Percentiles rank a stretch among this genome's conserved stretches.
phyloP scores from a whole-genome alignment of 2,888 invertebrate species.

The Ornithoptera alexandrae region DNA sequence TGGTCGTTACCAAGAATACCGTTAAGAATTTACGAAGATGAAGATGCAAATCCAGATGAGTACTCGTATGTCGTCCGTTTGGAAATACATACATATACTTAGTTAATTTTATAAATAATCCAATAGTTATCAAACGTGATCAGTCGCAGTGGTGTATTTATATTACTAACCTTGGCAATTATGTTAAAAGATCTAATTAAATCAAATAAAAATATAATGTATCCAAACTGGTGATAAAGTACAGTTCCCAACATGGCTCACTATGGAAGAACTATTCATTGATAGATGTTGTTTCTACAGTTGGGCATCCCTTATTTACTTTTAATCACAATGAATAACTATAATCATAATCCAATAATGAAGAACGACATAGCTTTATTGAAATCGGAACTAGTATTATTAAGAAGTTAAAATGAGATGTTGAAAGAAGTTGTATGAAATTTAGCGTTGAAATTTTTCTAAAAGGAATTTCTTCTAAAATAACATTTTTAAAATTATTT shows the following conservation, averaged over 20 bases:
- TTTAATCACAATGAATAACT: background rate
- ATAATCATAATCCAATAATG: background rate
- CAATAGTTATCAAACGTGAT: background rate
- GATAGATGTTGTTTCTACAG: slow-evolving; percentile 1
- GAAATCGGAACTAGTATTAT: background rate
- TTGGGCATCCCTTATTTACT: slow-evolving; percentile 5
- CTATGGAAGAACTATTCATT: background rate
- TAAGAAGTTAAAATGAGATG: background rate
- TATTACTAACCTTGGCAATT: background rate
- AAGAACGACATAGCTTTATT: slow-evolving; percentile 8
- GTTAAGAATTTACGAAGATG: slow-evolving; percentile 13
- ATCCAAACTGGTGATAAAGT: background rate
- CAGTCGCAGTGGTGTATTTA: background rate
- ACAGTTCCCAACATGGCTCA: background rate
- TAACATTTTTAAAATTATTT: too few relatives aligned
- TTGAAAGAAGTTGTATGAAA: slow-evolving; percentile 1
- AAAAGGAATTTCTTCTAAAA: too few relatives aligned
- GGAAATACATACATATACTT: background rate
- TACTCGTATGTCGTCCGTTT: background rate
- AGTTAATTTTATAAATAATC: background rate
- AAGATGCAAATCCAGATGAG: background rate
- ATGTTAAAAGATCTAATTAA: too few relatives aligned
- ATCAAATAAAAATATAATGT: too few relatives aligned
- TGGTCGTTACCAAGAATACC: slow-evolving; percentile 1
- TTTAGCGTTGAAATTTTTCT: background rate